Percentiles rank a stretch among this genome's conserved stretches.
These are phyloP conservation scores for Pipistrellus kuhlii DNA, from an alignment of 2,797 vertebrate genomes.

Conservation along the genomic window DNA sequence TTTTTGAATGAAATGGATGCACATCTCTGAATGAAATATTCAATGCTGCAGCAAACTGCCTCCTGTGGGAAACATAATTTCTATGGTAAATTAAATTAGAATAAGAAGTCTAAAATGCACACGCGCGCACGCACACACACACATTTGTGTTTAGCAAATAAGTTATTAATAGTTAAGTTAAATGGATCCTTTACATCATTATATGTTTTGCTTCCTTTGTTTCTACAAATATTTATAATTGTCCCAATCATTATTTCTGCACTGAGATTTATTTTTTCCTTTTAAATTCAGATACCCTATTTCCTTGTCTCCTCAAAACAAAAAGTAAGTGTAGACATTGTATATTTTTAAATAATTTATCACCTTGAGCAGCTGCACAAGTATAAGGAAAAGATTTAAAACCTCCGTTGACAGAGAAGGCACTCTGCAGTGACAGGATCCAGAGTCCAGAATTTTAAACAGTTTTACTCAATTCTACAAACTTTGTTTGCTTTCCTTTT, in stretches of 20 bases:
- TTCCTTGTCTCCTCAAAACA: neutral
- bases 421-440: slow-evolving; percentile 44
- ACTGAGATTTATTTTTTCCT: neutral
- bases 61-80: slow-evolving; percentile 33
- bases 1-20: slow-evolving; percentile 44
- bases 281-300: neutral
- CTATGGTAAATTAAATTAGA: slow-evolving; percentile 39
- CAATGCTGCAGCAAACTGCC: neutral
- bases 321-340: slow-evolving; percentile 24
- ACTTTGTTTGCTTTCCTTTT: neutral
- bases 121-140: neutral
- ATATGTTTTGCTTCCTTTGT: neutral
- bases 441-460: slow-evolving; percentile 50
- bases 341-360: slow-evolving; percentile 54
- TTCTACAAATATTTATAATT: neutral
- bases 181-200: neutral
- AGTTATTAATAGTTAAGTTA: neutral
- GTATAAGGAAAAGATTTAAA: slow-evolving; percentile 55
- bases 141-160: slow-evolving; percentile 10
- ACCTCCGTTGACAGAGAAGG: slow-evolving; percentile 69
- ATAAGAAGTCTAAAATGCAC: neutral
- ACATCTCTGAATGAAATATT: slow-evolving; percentile 63
- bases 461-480: slow-evolving; percentile 30
- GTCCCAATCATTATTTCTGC: neutral
- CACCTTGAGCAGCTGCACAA: slow-evolving; percentile 20